phyloP scores from a whole-genome alignment of 2,888 invertebrate species.

The Escarpia spicata region DNA sequence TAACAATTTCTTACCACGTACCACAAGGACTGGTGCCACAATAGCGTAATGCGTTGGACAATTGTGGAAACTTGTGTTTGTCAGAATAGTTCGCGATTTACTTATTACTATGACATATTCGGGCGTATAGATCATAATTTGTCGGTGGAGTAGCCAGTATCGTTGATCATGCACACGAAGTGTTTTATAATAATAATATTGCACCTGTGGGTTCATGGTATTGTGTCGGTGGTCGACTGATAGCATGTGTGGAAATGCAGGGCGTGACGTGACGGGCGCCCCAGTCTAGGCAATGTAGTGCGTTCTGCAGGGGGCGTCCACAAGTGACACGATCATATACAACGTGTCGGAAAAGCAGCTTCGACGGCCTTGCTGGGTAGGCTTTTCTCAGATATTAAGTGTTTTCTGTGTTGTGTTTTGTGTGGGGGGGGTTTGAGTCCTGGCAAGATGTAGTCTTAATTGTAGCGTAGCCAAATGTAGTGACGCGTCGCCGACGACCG shows the following conservation, averaged over 20 bases:
- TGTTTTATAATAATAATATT: neutral
- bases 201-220: neutral
- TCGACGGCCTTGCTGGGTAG: neutral
- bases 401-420: slow-evolving; percentile 2
- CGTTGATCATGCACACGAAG: neutral
- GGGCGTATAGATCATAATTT: neutral
- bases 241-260: neutral
- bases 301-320: neutral
- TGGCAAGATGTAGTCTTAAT: neutral
- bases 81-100: neutral
- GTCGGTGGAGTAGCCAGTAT: neutral
- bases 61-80: neutral
- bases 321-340: neutral
- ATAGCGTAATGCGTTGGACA: neutral
- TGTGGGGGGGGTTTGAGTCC: neutral
- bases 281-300: neutral
- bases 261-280: neutral
- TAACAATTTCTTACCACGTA: neutral
- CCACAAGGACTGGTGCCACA: neutral
- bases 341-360: neutral
- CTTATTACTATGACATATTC: neutral
- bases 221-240: neutral
- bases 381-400: slow-evolving; percentile 6
- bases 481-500: neutral
- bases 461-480: neutral